Conservation (phyloP, 1,140 invertebrate species). For the Euura lappo region DNA sequence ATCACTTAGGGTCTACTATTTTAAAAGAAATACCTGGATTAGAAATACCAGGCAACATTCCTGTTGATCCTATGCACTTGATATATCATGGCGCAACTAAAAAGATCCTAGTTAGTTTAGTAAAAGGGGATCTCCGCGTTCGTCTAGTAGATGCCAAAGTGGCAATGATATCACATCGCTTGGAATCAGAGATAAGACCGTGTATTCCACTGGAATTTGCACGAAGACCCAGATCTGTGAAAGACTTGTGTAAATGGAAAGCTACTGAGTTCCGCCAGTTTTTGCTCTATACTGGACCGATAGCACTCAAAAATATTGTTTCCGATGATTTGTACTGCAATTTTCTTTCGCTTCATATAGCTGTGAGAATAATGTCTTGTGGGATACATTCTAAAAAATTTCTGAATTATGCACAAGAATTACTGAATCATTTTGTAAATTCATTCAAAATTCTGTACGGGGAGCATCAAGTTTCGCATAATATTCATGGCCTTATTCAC, state of each 20-base stretch:
- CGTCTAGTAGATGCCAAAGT: not conserved
- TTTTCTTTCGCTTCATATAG: constrained; percentile 18
- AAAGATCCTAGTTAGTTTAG: not conserved
- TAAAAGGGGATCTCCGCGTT: not conserved
- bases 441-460: constrained; percentile 28
- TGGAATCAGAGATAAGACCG: not conserved
- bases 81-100: not conserved
- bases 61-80: not conserved
- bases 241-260: constrained; percentile 33
- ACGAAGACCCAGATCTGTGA: constrained; percentile 34
- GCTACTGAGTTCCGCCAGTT: constrained; percentile 41
- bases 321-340: constrained; percentile 10
- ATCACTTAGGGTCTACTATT: constrained; percentile 10
- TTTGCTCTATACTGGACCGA: constrained; percentile 36
- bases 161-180: not conserved
- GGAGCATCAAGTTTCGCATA: constrained; percentile 26
- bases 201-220: constrained; percentile 35
- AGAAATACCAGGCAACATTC: constrained; percentile 11
- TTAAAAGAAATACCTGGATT: constrained; percentile 13
- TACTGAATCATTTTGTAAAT: constrained; percentile 28
- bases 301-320: constrained; percentile 27
- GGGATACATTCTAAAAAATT: not conserved
- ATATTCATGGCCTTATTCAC: constrained; percentile 35
- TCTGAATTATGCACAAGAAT: constrained; percentile 20
- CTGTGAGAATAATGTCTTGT: constrained; percentile 15